Evolutionary conservation across 2,113 vertebrate species (phyloP).

Genomic region (Nettapus auritus): DNA sequence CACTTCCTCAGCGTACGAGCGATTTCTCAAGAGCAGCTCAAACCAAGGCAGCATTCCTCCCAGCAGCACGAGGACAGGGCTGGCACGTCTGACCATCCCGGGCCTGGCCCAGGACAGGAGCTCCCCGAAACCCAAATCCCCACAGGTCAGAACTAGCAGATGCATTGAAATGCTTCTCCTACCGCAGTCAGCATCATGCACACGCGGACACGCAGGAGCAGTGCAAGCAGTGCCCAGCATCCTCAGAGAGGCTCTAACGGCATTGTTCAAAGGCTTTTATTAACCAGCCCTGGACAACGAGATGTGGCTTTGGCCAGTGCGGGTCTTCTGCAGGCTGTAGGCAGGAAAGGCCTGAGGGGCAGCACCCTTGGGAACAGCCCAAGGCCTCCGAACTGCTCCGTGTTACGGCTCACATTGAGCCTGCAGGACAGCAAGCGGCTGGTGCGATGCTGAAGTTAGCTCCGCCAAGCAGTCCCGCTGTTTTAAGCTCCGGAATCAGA

Average conservation of each 20-base stretch:
- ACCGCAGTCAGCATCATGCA: neutral
- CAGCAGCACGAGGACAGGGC: neutral
- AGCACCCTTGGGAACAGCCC: neutral
- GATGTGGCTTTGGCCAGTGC: neutral
- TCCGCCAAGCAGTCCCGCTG: neutral
- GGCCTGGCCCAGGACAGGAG: neutral
- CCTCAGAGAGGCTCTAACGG: conserved; percentile 1
- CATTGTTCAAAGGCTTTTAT: conserved; percentile 19
- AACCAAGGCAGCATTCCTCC: neutral
- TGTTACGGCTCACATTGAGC: neutral
- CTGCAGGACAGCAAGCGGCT: neutral
- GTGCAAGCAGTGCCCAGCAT: neutral
- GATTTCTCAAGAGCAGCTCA: neutral
- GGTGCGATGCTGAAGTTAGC: neutral
- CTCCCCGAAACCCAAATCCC: neutral
- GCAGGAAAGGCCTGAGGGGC: neutral
- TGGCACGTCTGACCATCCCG: neutral
- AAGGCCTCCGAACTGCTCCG: neutral
- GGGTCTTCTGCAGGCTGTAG: neutral
- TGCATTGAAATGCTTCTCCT: neutral
- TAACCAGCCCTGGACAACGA: neutral
- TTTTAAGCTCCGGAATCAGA: neutral
- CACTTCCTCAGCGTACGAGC: neutral
- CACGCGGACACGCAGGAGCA: neutral
- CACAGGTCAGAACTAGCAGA: neutral